Evolutionary conservation across 2,113 vertebrate species (phyloP), one percentile per base, ranked within the genome.

Genomic region (Myrmecophaga tridactyla): DNA sequence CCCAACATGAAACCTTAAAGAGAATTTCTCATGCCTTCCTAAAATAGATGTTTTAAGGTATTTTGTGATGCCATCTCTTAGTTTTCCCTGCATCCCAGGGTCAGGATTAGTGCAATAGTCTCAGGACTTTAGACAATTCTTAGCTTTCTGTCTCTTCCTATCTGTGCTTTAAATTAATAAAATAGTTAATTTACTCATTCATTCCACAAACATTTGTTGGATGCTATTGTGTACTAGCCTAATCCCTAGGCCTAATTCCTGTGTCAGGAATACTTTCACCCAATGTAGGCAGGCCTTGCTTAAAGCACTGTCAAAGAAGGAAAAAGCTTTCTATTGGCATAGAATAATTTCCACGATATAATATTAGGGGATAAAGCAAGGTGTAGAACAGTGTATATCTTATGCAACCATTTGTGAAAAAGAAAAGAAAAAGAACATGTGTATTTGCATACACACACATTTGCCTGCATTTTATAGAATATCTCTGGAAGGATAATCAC

Each of bases 101-200:
- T 72, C 48, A 94, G 53, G 5, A 12, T 86, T 78, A 84, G 89
- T 53, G 46, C 58, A 75, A 58, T 6, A 43, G 39, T 93, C 18
- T 96, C 63, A 89, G 53, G 85, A 31, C 56, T 94, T 88, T 17
- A 86, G 80, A 51, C 29, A 95, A 41, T 90, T 92, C 67, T 97
- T 69, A 89, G 82, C 23, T 92, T 77, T 90, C 62, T 78, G 20
- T 3, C 31, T 95, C 72, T 94, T 96, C 31, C 46, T 87, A 90
- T 80, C 7, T 67, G 41, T 31, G 86, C 31, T 43, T 93, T 83
- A 85, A 62, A 92, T 84, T 86, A 81, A 91, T 53, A 92, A 85
- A 90, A 90, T 85, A 89, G 67, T 72, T 83, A 91, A 93, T 15
- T 36, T 12, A 75, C 6, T 69, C 12, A 43, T 63, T 97, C 63